Base-by-base conservation (phyloP, 2,888 invertebrate species). In the Argyra leucocephala region DNA sequence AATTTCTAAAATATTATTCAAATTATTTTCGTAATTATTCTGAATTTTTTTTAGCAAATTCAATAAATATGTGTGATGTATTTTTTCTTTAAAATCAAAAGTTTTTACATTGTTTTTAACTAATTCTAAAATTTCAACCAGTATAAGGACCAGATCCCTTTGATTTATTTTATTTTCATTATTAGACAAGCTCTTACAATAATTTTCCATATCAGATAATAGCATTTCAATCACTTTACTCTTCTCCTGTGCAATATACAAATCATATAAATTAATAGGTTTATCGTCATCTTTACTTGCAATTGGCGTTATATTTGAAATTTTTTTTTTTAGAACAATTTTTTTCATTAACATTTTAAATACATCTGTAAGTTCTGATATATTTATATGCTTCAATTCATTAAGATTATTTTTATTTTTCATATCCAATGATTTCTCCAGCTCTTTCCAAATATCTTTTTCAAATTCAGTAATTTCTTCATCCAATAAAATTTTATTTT, bases 241-340 rank as follows among this genome's bases (percentile, higher is more conserved):
- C 69, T 65, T 24, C 69, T 69, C n/a, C 71, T 72, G 4, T 67
- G 69, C 31, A 71, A 73, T 63, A 75, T 74, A 67, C 2, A 48
- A 18, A 5, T 48, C 48, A 48, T 48, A 48, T 48, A 48, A 48
- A n/a, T 48, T 48, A 48, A 18, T n/a, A 48, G n/a, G 4, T 3
- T 18, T 48, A 18, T 18, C 48, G 18, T n/a, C 4, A 31, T 26
- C 7, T 26, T 26, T 26, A n/a, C n/a, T n/a, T n/a, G n/a, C n/a
- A n/a, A 31, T 31, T 10, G 31, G 31, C 37, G 37, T 12, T 37
- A 26, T 37, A 3, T 37, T 37, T 37, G 37, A 37, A 37, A 37
- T 48, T 48, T 48, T 48, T 18, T 48, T 48, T 48, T 48, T 48
- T 12, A 48, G 18, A 48, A 48, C 48, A 48, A 48, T 5, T 48